Evolutionary conservation across 2,113 vertebrate species (phyloP).

Genomic region (Cairina moschata): DNA sequence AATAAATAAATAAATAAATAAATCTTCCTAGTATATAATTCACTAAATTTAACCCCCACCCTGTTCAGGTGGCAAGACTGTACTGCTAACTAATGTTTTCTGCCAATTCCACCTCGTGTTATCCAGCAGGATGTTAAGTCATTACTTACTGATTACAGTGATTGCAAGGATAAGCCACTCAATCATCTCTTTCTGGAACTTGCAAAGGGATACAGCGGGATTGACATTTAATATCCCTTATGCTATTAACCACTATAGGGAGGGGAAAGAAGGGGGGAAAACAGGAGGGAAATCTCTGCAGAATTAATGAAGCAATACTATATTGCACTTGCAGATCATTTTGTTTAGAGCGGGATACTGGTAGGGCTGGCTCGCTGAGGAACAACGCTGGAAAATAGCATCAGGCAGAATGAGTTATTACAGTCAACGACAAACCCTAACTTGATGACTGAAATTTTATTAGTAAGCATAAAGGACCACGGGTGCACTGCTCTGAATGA

Average conservation of each 20-base stretch:
- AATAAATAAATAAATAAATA: not conserved
- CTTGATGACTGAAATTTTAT: slow-evolving; percentile 29
- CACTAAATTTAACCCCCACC: slow-evolving; percentile 32
- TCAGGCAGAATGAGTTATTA: slow-evolving; percentile 38
- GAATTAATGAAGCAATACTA: slow-evolving; percentile 56
- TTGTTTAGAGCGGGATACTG: not conserved
- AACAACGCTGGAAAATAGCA: not conserved
- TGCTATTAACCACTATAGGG: slow-evolving; percentile 57
- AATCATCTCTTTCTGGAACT: slow-evolving; percentile 69
- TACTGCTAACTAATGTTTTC: slow-evolving; percentile 62
- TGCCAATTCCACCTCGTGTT: slow-evolving; percentile 31
- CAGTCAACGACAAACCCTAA: not conserved
- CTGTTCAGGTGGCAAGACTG: slow-evolving; percentile 40
- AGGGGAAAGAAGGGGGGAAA: not conserved
- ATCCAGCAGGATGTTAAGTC: slow-evolving; percentile 45
- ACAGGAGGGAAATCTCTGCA: slow-evolving; percentile 34
- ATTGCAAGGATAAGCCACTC: slow-evolving; percentile 61
- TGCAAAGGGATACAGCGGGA: slow-evolving; percentile 61
- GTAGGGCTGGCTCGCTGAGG: not conserved
- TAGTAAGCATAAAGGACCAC: not conserved
- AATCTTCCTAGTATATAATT: not conserved
- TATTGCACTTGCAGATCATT: not conserved
- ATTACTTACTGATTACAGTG: slow-evolving; percentile 53
- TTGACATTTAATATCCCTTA: slow-evolving; percentile 73
- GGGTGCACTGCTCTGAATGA: not conserved